Percentiles rank a stretch among this genome's conserved stretches.
phyloP scores from a whole-genome alignment of 1,140 invertebrate species.

The Drosophila carrolli region DNA sequence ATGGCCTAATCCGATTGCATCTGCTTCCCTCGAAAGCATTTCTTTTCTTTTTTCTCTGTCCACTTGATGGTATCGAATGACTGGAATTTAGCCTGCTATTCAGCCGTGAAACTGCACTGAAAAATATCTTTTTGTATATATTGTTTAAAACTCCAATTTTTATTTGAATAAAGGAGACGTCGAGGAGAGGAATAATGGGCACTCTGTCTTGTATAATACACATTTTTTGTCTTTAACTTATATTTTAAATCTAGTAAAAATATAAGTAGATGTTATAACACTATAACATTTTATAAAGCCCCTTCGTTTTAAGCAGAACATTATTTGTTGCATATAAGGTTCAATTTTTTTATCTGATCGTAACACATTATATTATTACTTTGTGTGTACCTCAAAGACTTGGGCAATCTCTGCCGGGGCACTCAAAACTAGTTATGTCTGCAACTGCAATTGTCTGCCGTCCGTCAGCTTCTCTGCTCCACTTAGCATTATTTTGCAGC shows the following conservation, averaged over 20 bases:
- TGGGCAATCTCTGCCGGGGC: conserved; percentile 16
- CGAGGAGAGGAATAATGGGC: no score
- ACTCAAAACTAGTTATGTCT: conserved; percentile 48
- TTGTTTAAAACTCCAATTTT: no score
- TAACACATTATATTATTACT: neutral
- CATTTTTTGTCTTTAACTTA: no score
- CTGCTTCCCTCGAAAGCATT: neutral
- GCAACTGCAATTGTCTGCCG: conserved; percentile 47
- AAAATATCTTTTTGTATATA: neutral
- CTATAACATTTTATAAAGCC: no score
- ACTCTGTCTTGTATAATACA: no score
- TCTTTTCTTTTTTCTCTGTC: conserved; percentile 3
- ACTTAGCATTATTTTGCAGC: conserved; percentile 41
- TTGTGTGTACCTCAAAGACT: neutral
- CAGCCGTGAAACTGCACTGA: neutral
- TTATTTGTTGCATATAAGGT: no score
- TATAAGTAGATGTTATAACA: no score
- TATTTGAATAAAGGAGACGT: no score
- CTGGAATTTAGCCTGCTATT: conserved; percentile 1
- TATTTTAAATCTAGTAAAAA: no score
- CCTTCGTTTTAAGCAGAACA: no score
- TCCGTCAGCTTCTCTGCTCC: conserved; percentile 37
- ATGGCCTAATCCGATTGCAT: conserved; percentile 24
- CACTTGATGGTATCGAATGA: conserved; percentile 1
- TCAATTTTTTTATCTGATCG: no score